phyloP scores from a whole-genome alignment of 1,140 invertebrate species.

The Dendroctonus ponderosae region DNA sequence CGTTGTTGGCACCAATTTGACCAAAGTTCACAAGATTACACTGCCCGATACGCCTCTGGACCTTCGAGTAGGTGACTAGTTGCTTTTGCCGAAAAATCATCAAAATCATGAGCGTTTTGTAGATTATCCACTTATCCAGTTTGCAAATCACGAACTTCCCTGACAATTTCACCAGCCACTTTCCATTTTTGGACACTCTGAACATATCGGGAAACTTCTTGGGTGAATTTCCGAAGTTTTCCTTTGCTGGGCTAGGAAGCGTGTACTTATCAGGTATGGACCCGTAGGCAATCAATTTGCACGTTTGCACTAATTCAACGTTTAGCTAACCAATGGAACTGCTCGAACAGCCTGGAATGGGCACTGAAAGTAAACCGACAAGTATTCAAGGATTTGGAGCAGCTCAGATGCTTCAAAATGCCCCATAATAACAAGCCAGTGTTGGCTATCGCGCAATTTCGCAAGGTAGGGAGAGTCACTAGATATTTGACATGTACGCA shows the following conservation, averaged over 20 bases:
- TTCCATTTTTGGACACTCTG: slow-evolving; percentile 31
- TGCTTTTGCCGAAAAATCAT: no score
- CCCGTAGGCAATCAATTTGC: no score
- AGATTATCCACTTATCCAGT: slow-evolving; percentile 28
- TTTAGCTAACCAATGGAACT: slow-evolving; percentile 61
- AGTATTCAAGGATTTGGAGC: slow-evolving; percentile 55
- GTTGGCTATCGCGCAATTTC: slow-evolving; percentile 57
- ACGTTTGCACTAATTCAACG: background rate
- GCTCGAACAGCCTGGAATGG: slow-evolving; percentile 58
- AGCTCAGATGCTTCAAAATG: slow-evolving; percentile 51
- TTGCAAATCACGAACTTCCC: slow-evolving; percentile 26
- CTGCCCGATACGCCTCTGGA: slow-evolving; percentile 4
- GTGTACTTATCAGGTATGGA: slow-evolving; percentile 28
- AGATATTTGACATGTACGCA: no score
- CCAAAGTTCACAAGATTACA: background rate
- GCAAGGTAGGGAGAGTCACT: no score
- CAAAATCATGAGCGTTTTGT: no score
- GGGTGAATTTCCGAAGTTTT: slow-evolving; percentile 21
- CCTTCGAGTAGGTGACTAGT: background rate
- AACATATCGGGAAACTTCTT: slow-evolving; percentile 32
- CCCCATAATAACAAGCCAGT: slow-evolving; percentile 42
- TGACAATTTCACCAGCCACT: slow-evolving; percentile 30
- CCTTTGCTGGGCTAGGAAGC: slow-evolving; percentile 9
- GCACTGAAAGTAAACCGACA: slow-evolving; percentile 51
- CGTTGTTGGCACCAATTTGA: slow-evolving; percentile 15